A percentile compares a stretch with the other conserved stretches of the same genome.
Evolutionary conservation across 2,113 vertebrate species (phyloP).

Genomic region (Chloropsis cyanopogon): DNA sequence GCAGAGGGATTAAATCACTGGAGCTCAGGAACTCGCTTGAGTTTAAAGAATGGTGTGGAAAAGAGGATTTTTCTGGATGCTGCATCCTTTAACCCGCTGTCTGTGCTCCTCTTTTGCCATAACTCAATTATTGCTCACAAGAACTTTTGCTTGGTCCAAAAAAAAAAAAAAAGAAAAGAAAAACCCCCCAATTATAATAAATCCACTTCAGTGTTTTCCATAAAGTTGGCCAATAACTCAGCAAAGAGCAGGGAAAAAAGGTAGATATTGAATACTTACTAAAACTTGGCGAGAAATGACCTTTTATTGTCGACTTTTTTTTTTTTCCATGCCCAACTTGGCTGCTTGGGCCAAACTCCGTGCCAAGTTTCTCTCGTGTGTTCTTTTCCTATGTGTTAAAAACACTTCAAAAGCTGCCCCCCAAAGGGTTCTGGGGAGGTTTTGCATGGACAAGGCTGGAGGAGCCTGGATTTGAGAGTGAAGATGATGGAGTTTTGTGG

Average conservation of each 20-base stretch:
- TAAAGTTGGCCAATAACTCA: constrained; percentile 21
- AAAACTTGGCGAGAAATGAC: constrained; percentile 22
- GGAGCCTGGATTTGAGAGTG: neutral
- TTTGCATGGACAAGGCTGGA: neutral
- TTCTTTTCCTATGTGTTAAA: constrained; percentile 3
- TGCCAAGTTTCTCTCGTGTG: neutral
- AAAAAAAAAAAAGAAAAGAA: neutral
- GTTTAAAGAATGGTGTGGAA: neutral
- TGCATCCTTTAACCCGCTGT: neutral
- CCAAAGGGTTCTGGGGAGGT: neutral
- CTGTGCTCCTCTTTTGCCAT: neutral
- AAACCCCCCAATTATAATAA: constrained; percentile 25
- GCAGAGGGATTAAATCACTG: neutral
- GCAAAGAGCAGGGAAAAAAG: neutral
- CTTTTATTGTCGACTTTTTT: constrained; percentile 36
- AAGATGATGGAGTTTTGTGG: neutral
- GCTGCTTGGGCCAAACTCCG: neutral
- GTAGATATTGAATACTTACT: neutral
- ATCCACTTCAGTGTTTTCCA: constrained; percentile 42
- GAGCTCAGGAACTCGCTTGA: neutral
- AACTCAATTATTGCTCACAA: constrained; percentile 13
- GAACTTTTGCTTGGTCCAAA: neutral
- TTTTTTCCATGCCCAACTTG: constrained; percentile 31
- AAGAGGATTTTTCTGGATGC: neutral
- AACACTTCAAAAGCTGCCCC: neutral